Evolutionary conservation across 2,113 vertebrate species (phyloP).

Genomic region (Furnarius figulus): DNA sequence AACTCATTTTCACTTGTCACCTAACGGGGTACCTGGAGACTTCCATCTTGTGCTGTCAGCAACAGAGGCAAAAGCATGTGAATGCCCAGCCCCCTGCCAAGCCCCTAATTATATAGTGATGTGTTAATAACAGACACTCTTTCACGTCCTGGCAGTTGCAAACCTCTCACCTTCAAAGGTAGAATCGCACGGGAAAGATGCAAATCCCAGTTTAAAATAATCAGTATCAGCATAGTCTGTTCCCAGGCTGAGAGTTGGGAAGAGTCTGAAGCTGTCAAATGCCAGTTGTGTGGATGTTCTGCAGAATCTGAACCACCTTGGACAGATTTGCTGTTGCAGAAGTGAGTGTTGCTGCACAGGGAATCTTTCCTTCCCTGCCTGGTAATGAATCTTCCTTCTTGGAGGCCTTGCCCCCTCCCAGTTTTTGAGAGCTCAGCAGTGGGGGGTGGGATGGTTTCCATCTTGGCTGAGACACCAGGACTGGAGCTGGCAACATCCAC

Average conservation of each 20-base stretch:
- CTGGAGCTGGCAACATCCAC: not conserved
- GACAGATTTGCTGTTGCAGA: not conserved
- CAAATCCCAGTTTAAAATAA: conserved; percentile 9
- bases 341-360: not conserved
- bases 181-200: not conserved
- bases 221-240: not conserved
- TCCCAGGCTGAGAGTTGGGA: not conserved
- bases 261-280: not conserved
- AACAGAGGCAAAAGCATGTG: not conserved
- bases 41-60: conserved; percentile 46
- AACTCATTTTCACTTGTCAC: conserved; percentile 66
- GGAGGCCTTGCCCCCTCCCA: not conserved
- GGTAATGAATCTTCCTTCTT: not conserved
- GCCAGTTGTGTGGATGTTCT: not conserved
- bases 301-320: not conserved
- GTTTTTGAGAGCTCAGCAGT: not conserved
- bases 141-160: conserved; percentile 52
- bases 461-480: not conserved
- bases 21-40: conserved; percentile 39
- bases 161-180: conserved; percentile 1
- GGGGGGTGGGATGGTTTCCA: not conserved
- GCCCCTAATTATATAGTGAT: conserved; percentile 41
- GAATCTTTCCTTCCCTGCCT: not conserved
- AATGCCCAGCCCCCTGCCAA: conserved; percentile 22
- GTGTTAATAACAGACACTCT: conserved; percentile 64